Conservation (phyloP, 2,888 invertebrate species). For the Lordiphosa andalusiaca region DNA sequence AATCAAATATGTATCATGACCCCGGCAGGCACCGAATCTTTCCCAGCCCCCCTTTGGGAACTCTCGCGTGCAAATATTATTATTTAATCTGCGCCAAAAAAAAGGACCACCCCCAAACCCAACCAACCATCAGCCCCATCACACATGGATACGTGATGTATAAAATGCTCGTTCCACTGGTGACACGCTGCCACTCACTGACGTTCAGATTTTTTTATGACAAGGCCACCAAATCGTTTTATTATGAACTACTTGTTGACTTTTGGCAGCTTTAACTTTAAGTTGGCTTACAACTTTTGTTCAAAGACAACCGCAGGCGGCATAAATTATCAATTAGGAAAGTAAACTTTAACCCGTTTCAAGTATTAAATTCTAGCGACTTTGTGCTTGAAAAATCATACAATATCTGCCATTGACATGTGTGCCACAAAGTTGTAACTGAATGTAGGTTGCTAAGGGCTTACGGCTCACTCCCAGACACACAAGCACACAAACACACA, state of each 20-base stretch:
- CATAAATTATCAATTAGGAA: conserved; percentile 51
- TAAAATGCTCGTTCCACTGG: conserved; percentile 1
- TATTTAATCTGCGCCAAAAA: conserved; percentile 57
- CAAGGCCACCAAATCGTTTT: conserved; percentile 56
- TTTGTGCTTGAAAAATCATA: conserved; percentile 17
- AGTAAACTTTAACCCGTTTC: no score
- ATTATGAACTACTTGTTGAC: conserved; percentile 76
- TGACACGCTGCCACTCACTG: conserved; percentile 6
- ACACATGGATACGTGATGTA: conserved; percentile 15
- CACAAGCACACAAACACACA: conserved; percentile 26
- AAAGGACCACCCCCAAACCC: conserved; percentile 1
- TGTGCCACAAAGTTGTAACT: neutral
- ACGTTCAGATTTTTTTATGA: conserved; percentile 46
- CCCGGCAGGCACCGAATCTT: conserved; percentile 27
- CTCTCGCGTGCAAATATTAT: conserved; percentile 62
- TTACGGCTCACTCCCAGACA: conserved; percentile 3
- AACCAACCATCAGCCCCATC: neutral
- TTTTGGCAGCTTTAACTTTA: conserved; percentile 50
- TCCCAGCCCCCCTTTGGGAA: conserved; percentile 30
- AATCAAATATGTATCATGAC: conserved; percentile 20
- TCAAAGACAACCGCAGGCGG: conserved; percentile 38
- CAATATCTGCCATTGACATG: conserved; percentile 16
- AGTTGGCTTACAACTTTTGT: conserved; percentile 43
- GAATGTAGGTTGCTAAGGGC: conserved; percentile 1
- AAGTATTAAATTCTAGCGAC: conserved; percentile 17